Conservation (phyloP, 2,113 vertebrate genomes). For the Clarias magur region DNA sequence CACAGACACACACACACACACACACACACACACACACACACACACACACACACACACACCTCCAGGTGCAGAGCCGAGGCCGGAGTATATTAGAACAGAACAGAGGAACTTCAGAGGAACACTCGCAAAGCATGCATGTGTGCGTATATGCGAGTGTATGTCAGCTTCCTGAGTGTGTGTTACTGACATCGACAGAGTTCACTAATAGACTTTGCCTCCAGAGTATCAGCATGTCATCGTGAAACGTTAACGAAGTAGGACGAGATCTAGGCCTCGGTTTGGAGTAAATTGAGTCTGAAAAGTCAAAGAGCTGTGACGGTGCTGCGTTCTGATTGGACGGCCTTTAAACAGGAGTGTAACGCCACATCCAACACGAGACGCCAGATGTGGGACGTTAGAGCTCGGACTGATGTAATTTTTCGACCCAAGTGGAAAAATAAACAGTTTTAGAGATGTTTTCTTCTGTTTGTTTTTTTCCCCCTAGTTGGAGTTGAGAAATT, state of each 20-base stretch:
- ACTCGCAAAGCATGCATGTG: neutral
- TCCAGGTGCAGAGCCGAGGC: constrained; percentile 18
- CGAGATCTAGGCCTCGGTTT: constrained; percentile 36
- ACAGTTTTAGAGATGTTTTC: neutral
- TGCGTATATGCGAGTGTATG: neutral
- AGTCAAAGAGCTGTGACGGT: neutral
- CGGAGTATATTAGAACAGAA: constrained; percentile 11
- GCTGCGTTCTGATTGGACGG: constrained; percentile 15
- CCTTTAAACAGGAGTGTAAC: neutral
- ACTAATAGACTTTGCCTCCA: constrained; percentile 12
- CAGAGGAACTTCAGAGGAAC: constrained; percentile 25
- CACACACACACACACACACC: neutral
- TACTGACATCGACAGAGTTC: constrained; percentile 33
- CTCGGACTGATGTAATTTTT: neutral
- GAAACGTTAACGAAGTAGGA: constrained; percentile 51
- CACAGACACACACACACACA: neutral
- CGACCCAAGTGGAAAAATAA: neutral
- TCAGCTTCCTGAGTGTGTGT: neutral
- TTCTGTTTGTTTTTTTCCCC: too few species aligned
- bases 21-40: constrained; percentile 4
- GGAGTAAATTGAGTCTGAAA: neutral
- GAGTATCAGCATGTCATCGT: constrained; percentile 11
- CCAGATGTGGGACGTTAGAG: neutral
- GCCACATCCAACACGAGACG: neutral
- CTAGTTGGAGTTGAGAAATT: neutral